Evolutionary conservation across 2,113 vertebrate species (phyloP).

Genomic region (Zosterops hypoxanthus): DNA sequence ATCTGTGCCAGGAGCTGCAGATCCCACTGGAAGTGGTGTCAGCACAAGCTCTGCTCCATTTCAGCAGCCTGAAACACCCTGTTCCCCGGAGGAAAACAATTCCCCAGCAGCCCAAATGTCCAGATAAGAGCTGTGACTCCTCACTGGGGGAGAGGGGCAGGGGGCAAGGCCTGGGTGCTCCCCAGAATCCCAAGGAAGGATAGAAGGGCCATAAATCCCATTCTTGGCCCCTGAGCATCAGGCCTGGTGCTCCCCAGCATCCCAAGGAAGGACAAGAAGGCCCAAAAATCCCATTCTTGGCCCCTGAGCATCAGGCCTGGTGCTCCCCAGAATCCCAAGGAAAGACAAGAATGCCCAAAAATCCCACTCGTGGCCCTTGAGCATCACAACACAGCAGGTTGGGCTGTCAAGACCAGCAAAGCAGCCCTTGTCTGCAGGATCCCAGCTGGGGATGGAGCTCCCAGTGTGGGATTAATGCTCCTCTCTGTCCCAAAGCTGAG

Average conservation of each 20-base stretch:
- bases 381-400: rapidly evolving
- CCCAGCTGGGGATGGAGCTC: not conserved
- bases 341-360: not conserved
- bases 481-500: not conserved
- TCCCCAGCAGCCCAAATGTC: not conserved
- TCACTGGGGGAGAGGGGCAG: not conserved
- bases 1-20: not conserved
- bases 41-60: slow-evolving; percentile 25
- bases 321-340: not conserved
- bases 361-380: not conserved
- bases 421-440: not conserved
- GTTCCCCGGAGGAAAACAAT: not conserved
- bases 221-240: too few species aligned
- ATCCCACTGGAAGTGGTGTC: not conserved
- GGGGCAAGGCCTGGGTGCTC: not conserved
- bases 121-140: not conserved
- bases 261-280: too few species aligned
- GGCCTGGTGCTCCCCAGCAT: too few species aligned
- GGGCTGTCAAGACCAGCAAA: not conserved
- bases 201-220: too few species aligned
- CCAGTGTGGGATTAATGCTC: rapidly evolving
- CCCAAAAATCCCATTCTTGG: too few species aligned
- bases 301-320: not conserved
- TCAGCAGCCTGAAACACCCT: not conserved
- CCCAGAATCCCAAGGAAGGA: not conserved